These are phyloP conservation scores for Microtus ochrogaster DNA, from an alignment of 2,113 vertebrate genomes.

Conservation along the genomic window DNA sequence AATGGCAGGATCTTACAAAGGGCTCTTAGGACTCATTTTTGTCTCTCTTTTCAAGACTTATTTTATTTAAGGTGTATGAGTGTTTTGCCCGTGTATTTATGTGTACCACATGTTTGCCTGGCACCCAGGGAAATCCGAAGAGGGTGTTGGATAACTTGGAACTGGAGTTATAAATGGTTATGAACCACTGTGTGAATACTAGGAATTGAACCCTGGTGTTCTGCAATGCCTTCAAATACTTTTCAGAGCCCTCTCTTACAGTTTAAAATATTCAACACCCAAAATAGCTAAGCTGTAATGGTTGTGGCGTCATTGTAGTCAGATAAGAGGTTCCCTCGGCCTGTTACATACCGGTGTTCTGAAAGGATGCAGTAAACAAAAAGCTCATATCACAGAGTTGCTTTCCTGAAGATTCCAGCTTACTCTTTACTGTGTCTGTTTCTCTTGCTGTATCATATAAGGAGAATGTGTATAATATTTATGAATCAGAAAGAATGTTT, in stretches of 20 bases:
- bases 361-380: neutral
- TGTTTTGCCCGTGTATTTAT: neutral
- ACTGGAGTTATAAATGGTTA: neutral
- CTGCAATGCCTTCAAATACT: neutral
- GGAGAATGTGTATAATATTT: neutral
- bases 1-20: neutral
- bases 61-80: neutral
- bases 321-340: neutral
- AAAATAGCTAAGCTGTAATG: neutral
- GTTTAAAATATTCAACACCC: conserved; percentile 3
- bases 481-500: conserved; percentile 33
- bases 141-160: neutral
- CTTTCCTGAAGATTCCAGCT: neutral
- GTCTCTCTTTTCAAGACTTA: neutral
- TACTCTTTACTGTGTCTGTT: conserved; percentile 13
- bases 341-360: neutral
- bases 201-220: neutral
- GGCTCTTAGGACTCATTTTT: conserved; percentile 7
- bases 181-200: neutral
- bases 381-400: neutral
- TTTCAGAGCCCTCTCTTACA: conserved; percentile 7
- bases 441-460: neutral
- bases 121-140: neutral
- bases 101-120: neutral
- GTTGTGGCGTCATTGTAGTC: neutral